Percentiles rank a stretch among this genome's conserved stretches.
Evolutionary conservation across 2,888 invertebrate species (phyloP).

Genomic region (Antitype chi): DNA sequence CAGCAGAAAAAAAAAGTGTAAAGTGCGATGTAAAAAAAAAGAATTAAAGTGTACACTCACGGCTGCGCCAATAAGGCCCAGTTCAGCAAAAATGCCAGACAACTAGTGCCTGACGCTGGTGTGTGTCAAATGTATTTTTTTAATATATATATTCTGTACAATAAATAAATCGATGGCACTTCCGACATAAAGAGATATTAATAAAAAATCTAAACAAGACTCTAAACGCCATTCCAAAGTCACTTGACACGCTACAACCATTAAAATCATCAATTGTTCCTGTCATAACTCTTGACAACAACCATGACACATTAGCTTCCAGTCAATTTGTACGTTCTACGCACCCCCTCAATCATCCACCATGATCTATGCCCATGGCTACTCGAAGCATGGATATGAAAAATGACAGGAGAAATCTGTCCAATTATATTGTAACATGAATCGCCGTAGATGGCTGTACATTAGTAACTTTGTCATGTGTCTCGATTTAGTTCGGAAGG

Average conservation of each 20-base stretch:
- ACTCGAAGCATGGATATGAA: conserved; percentile 72
- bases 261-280: conserved; percentile 54
- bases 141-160: no score
- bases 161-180: background rate
- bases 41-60: no score
- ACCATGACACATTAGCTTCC: conserved; percentile 52
- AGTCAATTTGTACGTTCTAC: conserved; percentile 79
- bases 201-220: conserved; percentile 5
- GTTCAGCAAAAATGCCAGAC: no score
- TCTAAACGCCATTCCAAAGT: conserved; percentile 19
- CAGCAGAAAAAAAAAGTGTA: no score
- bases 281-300: conserved; percentile 53
- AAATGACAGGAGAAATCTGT: conserved; percentile 78
- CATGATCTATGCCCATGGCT: conserved; percentile 69
- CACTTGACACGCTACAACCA: conserved; percentile 48
- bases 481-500: conserved; percentile 54
- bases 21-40: no score
- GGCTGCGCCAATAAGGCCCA: no score
- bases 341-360: conserved; percentile 74
- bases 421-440: conserved; percentile 87
- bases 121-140: no score
- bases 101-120: no score
- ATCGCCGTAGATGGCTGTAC: conserved; percentile 71
- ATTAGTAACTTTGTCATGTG: conserved; percentile 71
- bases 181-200: background rate